Base-by-base conservation (phyloP, 1,140 invertebrate genomes). In the Theocolax elegans region DNA sequence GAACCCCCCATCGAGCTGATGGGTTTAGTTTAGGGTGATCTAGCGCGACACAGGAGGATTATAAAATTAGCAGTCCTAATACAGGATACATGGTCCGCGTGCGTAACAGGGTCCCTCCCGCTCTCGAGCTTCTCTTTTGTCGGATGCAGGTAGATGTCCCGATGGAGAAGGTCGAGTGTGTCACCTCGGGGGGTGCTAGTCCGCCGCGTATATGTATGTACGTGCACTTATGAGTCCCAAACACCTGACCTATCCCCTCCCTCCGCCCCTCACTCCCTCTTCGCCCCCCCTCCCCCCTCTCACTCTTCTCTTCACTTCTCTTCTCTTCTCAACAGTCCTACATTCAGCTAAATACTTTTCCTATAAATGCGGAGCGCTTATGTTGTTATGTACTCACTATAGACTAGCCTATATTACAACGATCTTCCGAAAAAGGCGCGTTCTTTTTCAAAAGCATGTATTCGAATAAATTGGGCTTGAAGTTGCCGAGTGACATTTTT, bases 1-100 rank as follows among this genome's bases (percentile, higher is more conserved):
- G 60, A 54, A 53, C 23, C 46, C 25, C 67, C 67, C 27, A 27
- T 27, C 9, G 19, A 0, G 53, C 23, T 42, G 53, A 46, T 17
- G 29, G 42, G 31, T 48, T 56, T 38, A 67, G 6, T 25, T 23
- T n/a, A 7, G 21, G 8, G 38, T 25, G 1, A 23, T 4, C 17
- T 13, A 38, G 21, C 54, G 54, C 35, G 54, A 17, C 12, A 21
- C 69, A 67, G 44, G 58, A 54, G 77, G 80, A 81, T 81, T 81
- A 81, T 78, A 77, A 83, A 83, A 83, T 81, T 80, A 79, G 77
- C 75, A 49, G 67, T 31, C 68, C 76, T 75, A 78, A 81, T 80
- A 75, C 78, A 75, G 73, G 77, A 81, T 75, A 75, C 74, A 78
- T 76, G 74, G 73, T 25, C 35, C 12, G n/a, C 21, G 2, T 9